Evolutionary conservation across 2,888 invertebrate genomes (phyloP).

Genomic region (Cotesia congregata): DNA sequence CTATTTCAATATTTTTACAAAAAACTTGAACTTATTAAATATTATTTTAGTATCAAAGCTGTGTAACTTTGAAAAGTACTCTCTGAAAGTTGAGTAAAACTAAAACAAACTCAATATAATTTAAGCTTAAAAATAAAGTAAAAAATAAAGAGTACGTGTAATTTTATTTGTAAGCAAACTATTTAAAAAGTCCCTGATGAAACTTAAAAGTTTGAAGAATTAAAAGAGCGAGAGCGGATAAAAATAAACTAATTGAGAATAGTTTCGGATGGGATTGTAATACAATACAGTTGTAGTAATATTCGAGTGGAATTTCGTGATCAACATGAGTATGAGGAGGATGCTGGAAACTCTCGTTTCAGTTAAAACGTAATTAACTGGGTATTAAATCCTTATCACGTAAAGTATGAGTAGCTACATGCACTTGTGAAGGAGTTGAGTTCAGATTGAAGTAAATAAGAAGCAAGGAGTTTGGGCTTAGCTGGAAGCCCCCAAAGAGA

Average conservation of each 20-base stretch:
- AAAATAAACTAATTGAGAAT: not conserved
- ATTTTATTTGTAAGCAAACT: not conserved
- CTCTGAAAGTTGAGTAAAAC: not conserved
- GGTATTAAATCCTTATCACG: constrained; percentile 34
- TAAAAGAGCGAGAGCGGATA: not conserved
- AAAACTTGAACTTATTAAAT: not conserved
- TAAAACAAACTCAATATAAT: not conserved
- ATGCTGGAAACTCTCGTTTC: not conserved
- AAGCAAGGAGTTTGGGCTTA: not conserved
- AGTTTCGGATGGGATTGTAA: constrained; percentile 5
- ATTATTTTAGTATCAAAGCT: not conserved
- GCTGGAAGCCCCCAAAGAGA: not conserved
- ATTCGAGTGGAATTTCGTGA: not conserved
- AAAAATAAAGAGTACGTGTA: not conserved
- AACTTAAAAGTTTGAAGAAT: not conserved
- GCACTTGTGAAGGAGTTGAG: not conserved
- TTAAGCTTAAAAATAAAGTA: not conserved
- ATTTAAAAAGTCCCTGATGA: not conserved
- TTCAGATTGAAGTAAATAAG: not conserved
- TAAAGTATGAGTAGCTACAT: not conserved
- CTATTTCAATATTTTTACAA: not conserved
- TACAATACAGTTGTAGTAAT: constrained; percentile 14
- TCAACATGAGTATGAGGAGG: not conserved
- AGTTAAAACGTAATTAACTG: constrained; percentile 27
- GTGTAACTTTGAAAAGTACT: not conserved